Evolutionary conservation across 2,888 invertebrate genomes (phyloP), one percentile per base, ranked within the genome.

Genomic region (Dione juno): DNA sequence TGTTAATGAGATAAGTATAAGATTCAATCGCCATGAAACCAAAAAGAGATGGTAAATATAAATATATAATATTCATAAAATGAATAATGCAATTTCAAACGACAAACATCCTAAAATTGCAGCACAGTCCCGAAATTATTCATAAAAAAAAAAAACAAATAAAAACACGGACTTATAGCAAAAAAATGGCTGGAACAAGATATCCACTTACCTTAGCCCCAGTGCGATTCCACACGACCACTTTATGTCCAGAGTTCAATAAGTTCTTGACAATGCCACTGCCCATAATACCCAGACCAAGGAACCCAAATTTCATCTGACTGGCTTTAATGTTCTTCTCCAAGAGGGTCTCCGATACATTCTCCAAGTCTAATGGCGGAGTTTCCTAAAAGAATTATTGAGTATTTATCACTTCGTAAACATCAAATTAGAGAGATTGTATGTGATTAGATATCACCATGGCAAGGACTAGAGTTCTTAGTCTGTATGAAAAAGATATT

Each of bases 221-320:
- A 67, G 98, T 97, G 80, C 99, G 95, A 93, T 98, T 99, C 98
- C 98, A 99, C 67, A 99, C 96, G 77, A 97, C 95, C 66, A 99
- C 98, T 83, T 96, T 96, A 86, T 99, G 99, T 0, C 98, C 98
- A 6, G 98, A 98, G 88, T 97, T 96, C 81, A 99, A 95, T 67
- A 99, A 94, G 88, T 99, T 99, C 94, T 98, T 98, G 19, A 99
- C 98, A 83, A 99, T 97, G 37, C 98, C 98, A 72, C 97, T 96
- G 64, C 99, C 99, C 97, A 99, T 99, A 83, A 97, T 97, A 69
- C 99, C 99, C 43, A 99, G 94, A 0, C 99, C 99, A 40, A 99
- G 95, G 90, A 99, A 99, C 40, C 99, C 99, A 86, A 99, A 98
- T 83, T 96, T 97, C 89, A 97, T 94, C 76, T 95, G 94, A 28